Evolutionary conservation across 37 sponge, comb jelly and placozoan genomes (phyloP), one percentile per base, ranked within the genome.

Genomic region (Geodia barretti): DNA sequence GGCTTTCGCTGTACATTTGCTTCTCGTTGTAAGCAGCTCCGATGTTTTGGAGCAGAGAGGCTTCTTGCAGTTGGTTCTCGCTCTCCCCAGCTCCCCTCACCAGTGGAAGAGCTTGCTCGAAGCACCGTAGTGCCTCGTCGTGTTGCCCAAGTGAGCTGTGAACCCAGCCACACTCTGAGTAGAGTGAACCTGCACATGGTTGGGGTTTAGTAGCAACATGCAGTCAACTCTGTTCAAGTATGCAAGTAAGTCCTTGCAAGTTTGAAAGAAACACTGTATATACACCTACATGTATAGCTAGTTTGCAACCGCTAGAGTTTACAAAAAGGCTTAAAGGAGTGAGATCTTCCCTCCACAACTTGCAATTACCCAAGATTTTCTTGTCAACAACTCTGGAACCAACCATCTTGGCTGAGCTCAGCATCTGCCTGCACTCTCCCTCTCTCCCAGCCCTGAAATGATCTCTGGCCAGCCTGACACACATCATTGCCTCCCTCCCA

Each of bases 11-110:
- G 74, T 70, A 93, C 59, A 75, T 37, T 19, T 39, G 43, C 76
- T 76, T 75, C 69, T 93, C 93, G 35, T 93, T 93, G 72, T 88
- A 89, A 29, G 81, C 83, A 43, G 89, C 93, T 70, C 93, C 93
- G 42, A 93, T 93, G 70, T 93, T 93, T 80, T 93, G 93, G 35
- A 93, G 76, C 1, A 93, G 60, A 19, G 89, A 81, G 24, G 89
- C 93, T 73, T 92, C 93, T 26, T 41, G 54, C 14, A 47, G 54
- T 14, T 47, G 54, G 54, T 14, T 47, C 30, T 36, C 82, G 30
- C 14, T 29, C n/a, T n/a, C n/a, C 14, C 60, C 75, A 24, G 29
- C 37, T 31, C 41, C 39, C n/a, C 74, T 47, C 37, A 86, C 75
- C 4, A 93, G 67, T 23, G 89, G 86, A 1, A 93, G 86, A 26